Evolutionary conservation across 92 coral and sea anemone genomes (phyloP).

Genomic region (Actinostola sp.): DNA sequence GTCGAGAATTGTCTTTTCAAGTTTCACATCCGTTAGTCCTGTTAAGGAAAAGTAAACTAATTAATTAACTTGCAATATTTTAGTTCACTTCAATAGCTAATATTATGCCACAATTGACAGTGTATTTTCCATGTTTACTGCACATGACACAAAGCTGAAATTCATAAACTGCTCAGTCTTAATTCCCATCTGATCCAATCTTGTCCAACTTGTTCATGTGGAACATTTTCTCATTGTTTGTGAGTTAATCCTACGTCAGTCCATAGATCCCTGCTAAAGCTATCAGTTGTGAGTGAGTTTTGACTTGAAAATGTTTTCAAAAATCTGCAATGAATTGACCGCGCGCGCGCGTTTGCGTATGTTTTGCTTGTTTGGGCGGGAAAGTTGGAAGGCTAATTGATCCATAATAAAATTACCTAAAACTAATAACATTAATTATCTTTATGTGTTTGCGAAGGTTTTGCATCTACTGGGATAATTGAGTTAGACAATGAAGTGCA

Average conservation of each 20-base stretch:
- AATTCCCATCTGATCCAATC: slow-evolving; percentile 27
- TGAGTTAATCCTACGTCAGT: slow-evolving; percentile 61
- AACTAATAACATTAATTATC: slow-evolving; percentile 1
- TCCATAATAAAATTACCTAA: neutral
- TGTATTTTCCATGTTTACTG: too few relatives aligned
- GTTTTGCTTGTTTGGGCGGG: slow-evolving; percentile 8
- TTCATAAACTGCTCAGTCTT: slow-evolving; percentile 15
- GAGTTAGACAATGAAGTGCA: too few relatives aligned
- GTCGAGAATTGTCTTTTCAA: too few relatives aligned
- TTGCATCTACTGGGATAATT: too few relatives aligned
- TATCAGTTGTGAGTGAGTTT: neutral
- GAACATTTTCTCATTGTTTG: slow-evolving; percentile 1
- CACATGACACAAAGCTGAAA: slow-evolving; percentile 12
- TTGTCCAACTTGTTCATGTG: slow-evolving; percentile 9
- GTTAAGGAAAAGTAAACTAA: too few relatives aligned
- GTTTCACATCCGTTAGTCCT: too few relatives aligned
- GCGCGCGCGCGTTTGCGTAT: slow-evolving; percentile 3
- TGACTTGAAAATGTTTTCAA: neutral
- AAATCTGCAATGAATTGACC: too few relatives aligned
- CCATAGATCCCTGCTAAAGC: slow-evolving; percentile 43
- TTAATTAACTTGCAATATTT: too few relatives aligned
- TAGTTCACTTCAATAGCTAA: too few relatives aligned
- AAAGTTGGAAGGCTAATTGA: slow-evolving; percentile 1
- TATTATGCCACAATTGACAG: neutral
- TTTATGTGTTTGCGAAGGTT: too few relatives aligned